These are phyloP conservation scores for Drosophila saltans DNA, from an alignment of 1,140 invertebrate species.

Conservation along the genomic window DNA sequence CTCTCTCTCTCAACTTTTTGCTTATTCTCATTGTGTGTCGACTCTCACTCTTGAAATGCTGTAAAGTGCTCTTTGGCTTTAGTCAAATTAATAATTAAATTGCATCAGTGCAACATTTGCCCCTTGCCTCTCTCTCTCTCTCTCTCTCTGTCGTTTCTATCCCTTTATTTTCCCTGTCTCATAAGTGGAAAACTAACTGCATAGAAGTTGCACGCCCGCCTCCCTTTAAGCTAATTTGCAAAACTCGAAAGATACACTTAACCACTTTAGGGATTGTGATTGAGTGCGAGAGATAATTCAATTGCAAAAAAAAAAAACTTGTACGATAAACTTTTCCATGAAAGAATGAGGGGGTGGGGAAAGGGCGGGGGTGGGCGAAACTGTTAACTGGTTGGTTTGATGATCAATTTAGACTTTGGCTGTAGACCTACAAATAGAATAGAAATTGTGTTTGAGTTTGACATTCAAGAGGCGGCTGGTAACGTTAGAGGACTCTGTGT, in stretches of 20 bases:
- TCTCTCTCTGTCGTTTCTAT: no score
- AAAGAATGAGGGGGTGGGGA: background rate
- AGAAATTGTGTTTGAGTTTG: conserved; percentile 11
- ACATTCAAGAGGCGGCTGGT: background rate
- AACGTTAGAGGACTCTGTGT: background rate
- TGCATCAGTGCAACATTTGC: background rate
- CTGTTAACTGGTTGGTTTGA: conserved; percentile 10
- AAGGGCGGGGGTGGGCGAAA: background rate
- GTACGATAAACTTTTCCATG: background rate
- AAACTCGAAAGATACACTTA: conserved; percentile 13
- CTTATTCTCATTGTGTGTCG: conserved; percentile 39
- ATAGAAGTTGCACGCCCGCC: background rate
- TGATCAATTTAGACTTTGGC: conserved; percentile 12
- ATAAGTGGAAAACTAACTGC: conserved; percentile 4
- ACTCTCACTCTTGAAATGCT: conserved; percentile 7
- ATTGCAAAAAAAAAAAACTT: conserved; percentile 10
- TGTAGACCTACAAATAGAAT: conserved; percentile 1
- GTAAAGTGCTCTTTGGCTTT: background rate
- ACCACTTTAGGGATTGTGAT: conserved; percentile 13
- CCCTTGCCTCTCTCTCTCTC: conserved; percentile 2
- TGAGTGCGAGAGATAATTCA: conserved; percentile 12
- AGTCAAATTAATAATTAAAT: conserved; percentile 49
- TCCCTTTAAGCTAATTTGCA: conserved; percentile 7
- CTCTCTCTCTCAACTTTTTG: conserved; percentile 37
- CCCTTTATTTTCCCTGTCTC: background rate